These are phyloP conservation scores for Galendromus occidentalis DNA, from an alignment of 1,140 invertebrate species.

Conservation along the genomic window DNA sequence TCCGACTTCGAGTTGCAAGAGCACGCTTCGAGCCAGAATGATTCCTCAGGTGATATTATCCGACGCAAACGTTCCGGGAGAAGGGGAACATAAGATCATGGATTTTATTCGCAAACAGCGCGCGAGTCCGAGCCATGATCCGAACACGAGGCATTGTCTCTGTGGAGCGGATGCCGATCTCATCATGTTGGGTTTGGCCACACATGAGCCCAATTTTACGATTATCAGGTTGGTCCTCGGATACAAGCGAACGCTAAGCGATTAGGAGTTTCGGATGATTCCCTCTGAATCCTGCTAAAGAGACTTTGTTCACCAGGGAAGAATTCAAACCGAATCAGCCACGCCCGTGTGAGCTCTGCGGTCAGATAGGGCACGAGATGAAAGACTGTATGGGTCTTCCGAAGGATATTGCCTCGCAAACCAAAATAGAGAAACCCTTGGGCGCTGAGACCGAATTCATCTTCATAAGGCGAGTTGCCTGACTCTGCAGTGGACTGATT, in stretches of 20 bases:
- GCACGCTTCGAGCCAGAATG: not conserved
- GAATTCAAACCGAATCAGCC: slow-evolving; percentile 97
- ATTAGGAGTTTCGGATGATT: too few species aligned
- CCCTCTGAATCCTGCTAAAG: too few species aligned
- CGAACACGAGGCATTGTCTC: slow-evolving; percentile 89
- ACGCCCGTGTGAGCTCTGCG: slow-evolving; percentile 86
- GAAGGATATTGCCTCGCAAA: slow-evolving; percentile 14
- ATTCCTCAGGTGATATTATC: slow-evolving; percentile 54
- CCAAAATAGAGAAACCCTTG: slow-evolving; percentile 35
- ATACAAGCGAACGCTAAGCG: not conserved
- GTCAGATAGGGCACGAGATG: slow-evolving; percentile 49
- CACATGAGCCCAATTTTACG: slow-evolving; percentile 96
- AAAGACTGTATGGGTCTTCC: slow-evolving; percentile 66
- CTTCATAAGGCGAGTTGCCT: slow-evolving; percentile 39
- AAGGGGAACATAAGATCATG: slow-evolving; percentile 98
- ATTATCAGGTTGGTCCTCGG: slow-evolving; percentile 39
- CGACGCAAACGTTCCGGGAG: slow-evolving; percentile 93
- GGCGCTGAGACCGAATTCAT: slow-evolving; percentile 57
- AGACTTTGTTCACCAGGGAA: slow-evolving; percentile 48
- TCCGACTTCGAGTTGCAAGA: not conserved
- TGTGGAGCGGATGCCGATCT: slow-evolving; percentile 97
- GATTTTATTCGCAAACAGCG: slow-evolving; percentile 89
- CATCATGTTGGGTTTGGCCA: slow-evolving; percentile 95
- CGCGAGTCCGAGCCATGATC: slow-evolving; percentile 85
- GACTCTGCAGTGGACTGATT: not conserved